A percentile compares a stretch with the other conserved stretches of the same genome.
phyloP scores from a whole-genome alignment of 1,140 invertebrate genomes.

The Drosophila jambulina region DNA sequence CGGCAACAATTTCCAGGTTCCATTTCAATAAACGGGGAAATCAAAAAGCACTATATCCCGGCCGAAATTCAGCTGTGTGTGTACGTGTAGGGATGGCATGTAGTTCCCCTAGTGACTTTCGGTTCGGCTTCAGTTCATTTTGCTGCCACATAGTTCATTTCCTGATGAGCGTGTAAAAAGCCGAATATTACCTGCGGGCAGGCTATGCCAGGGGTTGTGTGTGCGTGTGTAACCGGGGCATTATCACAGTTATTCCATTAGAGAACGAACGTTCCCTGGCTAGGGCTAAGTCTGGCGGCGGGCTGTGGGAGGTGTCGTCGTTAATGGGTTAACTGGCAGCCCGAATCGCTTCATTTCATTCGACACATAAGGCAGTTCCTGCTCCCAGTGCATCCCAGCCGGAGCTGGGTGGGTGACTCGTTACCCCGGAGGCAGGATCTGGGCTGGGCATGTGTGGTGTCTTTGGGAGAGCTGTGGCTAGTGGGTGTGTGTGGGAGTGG shows the following conservation, averaged over 20 bases:
- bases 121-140: conserved; percentile 36
- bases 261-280: conserved; percentile 8
- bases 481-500: conserved; percentile 14
- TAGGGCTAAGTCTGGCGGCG: conserved; percentile 5
- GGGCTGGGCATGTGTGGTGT: conserved; percentile 10
- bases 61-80: neutral
- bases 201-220: conserved; percentile 2
- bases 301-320: conserved; percentile 53
- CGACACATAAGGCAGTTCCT: conserved; percentile 53
- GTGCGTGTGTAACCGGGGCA: conserved; percentile 22
- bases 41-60: conserved; percentile 34
- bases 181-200: conserved; percentile 42
- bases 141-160: conserved; percentile 41
- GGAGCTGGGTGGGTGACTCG: neutral
- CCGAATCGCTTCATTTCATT: conserved; percentile 73
- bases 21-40: conserved; percentile 43
- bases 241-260: conserved; percentile 56
- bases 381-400: conserved; percentile 26
- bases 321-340: conserved; percentile 78
- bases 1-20: conserved; percentile 25
- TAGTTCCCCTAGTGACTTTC: conserved; percentile 28
- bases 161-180: conserved; percentile 50
- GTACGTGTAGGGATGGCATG: neutral
- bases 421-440: conserved; percentile 6
- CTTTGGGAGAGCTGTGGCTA: conserved; percentile 7